Evolutionary conservation across 2,113 vertebrate genomes (phyloP), one percentile per base, ranked within the genome.

Genomic region (Ramphastos sulfuratus): DNA sequence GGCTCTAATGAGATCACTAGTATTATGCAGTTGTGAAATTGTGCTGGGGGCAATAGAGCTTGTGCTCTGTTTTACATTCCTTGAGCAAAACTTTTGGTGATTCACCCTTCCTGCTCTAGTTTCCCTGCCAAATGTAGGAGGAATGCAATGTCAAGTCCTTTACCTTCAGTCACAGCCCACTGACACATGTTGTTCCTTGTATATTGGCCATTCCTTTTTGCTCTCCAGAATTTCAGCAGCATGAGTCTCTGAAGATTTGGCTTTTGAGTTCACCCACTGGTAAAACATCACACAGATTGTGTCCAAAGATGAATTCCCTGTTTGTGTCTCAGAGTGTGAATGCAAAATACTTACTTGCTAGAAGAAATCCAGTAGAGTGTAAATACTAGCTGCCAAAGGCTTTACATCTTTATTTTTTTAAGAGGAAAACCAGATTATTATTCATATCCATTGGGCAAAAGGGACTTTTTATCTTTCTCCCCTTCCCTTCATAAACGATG

Each of bases 241-340:
- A 28, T 31, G 52, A 87, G 7, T 58, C 52, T 93, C 80, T 85
- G 82, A 96, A 97, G 85, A 72, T 92, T 95, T 85, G 84, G 56
- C 42, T 84, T 52, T 91, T 79, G 71, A 88, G 82, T 82, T 78
- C 84, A n/a, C 50, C 33, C 64, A 52, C 71, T 92, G 79, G 83
- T 95, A 55, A 92, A 92, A 92, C 19, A 72, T 95, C 92, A 82
- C 39, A 50, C 33, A 87, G 83, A 63, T 82, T n/a, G 27, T 69
- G 39, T 91, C 90, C 82, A 83, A 75, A 75, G 75, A 48, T 76
- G 28, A 91, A 85, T 91, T 85, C 24, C 65, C 61, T 89, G 39
- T 82, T 89, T 90, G 42, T 66, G 59, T 79, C 39, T 90, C 69
- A 37, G 82, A 69, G 50, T 60, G 37, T 63, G 85, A 93, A 91